Base-by-base conservation (phyloP, 2,113 vertebrate genomes). In the Vidua chalybeata region DNA sequence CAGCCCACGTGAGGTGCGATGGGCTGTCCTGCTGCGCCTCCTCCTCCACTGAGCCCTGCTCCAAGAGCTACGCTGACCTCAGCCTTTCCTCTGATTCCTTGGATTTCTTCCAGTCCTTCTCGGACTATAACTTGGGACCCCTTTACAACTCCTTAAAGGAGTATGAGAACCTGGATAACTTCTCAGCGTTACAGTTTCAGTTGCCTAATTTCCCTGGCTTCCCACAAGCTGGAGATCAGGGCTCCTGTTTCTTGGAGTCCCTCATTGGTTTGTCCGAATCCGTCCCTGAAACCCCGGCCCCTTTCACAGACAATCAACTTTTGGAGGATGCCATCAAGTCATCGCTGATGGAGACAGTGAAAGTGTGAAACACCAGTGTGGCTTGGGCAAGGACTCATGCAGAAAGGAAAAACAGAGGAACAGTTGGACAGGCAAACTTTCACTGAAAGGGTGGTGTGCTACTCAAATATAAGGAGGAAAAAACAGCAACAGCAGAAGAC, bases 1-100 rank as follows among this genome's bases (percentile, higher is more conserved):
- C 97, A 9, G 89, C 96, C 27, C 95, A 95, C 1, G 46, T 20
- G 1, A 61, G 63, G 19, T 97, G 95, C 0, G 97, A 96, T 6
- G 97, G 97, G 10, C 81, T 98, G 46, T 97, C 98, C 6, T 98
- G 97, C 93, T 98, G 98, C 1, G 92, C 97, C 28, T 98, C 97
- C 0, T 97, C 98, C 46, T 94, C 97, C 0, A 35, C 97, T 0
- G 99, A 99, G 23, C 98, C 97, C 7, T 87, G 95, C 75, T 98
- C 98, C 12, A 98, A 98, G 41, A 98, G 97, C 96, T 99, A 99
- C 9, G 98, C 98, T 45, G 99, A 99, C 97, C 98, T 99, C 94
- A 99, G 99, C 96, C 98, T 99, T 69, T 99, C 99, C 15, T 98
- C 99, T 21, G 99, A 99, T 28, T 99, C 99, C 86, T 97, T 99